Base-by-base conservation (phyloP, 2,888 invertebrate species). In the Fragum fragum region DNA sequence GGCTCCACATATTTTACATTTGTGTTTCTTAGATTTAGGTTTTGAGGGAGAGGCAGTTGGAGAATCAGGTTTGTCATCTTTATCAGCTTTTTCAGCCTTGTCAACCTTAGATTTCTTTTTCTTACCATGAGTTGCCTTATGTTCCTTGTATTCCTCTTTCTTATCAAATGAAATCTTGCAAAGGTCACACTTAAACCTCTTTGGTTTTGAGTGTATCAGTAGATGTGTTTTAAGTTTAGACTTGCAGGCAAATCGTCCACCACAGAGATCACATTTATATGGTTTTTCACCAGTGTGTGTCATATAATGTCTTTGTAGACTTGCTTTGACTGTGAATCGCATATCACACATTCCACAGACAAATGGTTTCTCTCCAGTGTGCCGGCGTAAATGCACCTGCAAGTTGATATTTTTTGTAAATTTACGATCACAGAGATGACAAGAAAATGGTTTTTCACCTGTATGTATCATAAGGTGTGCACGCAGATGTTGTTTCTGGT, bases 401-500 rank as follows among this genome's bases (percentile, higher is more conserved):
- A 73, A 28, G 42, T 73, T 73, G 53, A 53, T 61, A 11, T 73
- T 59, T 26, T 61, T 59, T 28, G 47, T 61, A 28, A 73, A 73
- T 42, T 42, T 42, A 36, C 55, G 29, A 28, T 61, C 39, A 61
- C 73, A 73, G 14, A 73, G 18, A 18, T 47, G 55, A 42, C 73
- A 73, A 23, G 36, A 9, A 32, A 23, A 73, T 6, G 73, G 73
- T 18, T 61, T 57, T 26, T 73, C 61, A 59, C 73, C 73, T 23
- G 57, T 73, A 28, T 73, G 73, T 9, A 73, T 61, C 59, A 59
- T 61, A 11, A 73, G 11, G 26, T 73, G 73, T 16, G 42, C 23
- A 32, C 42, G 36, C 42, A 73, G 57, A n/a, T 73, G 59, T 23
- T 61, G 55, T 21, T 57, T 73, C 29, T 73, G 59, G 36, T 57